phyloP scores from a whole-genome alignment of 2,113 vertebrate genomes.

The Bubo blakistoni region DNA sequence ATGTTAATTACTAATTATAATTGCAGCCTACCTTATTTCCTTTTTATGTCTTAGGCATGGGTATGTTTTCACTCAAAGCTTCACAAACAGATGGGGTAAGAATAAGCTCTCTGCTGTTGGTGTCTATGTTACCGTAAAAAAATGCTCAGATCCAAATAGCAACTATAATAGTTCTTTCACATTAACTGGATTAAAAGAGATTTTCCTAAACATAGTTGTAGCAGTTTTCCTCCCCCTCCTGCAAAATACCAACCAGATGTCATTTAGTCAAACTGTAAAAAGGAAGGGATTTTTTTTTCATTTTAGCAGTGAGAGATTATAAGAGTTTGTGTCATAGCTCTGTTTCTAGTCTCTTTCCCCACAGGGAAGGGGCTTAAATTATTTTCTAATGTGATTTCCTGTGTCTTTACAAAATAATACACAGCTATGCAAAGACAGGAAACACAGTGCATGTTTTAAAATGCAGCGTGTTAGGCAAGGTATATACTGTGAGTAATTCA shows the following conservation, averaged over 20 bases:
- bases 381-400: conserved; percentile 39
- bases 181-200: conserved; percentile 39
- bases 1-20: neutral
- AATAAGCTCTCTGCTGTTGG: conserved; percentile 22
- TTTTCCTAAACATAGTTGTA: conserved; percentile 18
- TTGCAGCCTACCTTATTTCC: neutral
- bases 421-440: neutral
- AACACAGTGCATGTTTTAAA: neutral
- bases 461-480: neutral
- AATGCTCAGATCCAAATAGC: neutral
- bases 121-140: neutral
- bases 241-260: conserved; percentile 30
- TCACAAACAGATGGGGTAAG: neutral
- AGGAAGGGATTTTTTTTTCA: conserved; percentile 3
- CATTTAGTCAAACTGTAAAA: conserved; percentile 28
- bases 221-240: neutral
- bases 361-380: conserved; percentile 37
- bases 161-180: neutral
- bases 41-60: neutral
- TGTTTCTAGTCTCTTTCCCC: conserved; percentile 22
- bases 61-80: conserved; percentile 15
- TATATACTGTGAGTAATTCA: neutral
- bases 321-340: conserved; percentile 16
- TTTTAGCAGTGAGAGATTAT: conserved; percentile 54
- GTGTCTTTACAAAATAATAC: conserved; percentile 10